A percentile compares a stretch with the other conserved stretches of the same genome.
Evolutionary conservation across 2,113 vertebrate species (phyloP).

Genomic region (Erythrocercus mccallii): DNA sequence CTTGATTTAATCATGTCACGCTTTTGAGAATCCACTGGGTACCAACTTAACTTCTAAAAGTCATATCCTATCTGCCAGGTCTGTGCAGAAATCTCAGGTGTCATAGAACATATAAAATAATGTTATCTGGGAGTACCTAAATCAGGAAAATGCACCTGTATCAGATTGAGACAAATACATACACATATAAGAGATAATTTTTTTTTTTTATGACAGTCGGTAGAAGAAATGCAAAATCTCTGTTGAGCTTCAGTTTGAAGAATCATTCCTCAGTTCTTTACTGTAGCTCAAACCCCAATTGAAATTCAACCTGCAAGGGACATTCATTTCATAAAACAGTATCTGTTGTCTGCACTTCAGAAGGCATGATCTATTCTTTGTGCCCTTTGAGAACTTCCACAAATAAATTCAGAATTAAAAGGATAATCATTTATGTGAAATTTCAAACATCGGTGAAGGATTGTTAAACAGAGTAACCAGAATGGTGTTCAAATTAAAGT

Average conservation of each 20-base stretch:
- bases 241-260: not conserved
- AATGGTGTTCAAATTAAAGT: not conserved
- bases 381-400: not conserved
- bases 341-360: not conserved
- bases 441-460: not conserved
- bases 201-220: not conserved
- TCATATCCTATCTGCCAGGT: not conserved
- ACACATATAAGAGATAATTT: not conserved
- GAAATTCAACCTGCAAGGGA: not conserved
- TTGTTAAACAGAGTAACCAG: not conserved
- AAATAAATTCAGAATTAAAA: not conserved
- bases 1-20: not conserved
- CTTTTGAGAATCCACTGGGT: not conserved
- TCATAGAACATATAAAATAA: not conserved
- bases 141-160: not conserved
- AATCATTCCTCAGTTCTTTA: not conserved
- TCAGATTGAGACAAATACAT: not conserved
- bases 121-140: not conserved
- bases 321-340: not conserved
- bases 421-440: not conserved
- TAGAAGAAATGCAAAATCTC: not conserved
- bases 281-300: accelerated
- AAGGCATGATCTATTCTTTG: not conserved
- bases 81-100: not conserved
- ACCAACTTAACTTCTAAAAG: not conserved